Base-by-base conservation (phyloP, 1,140 invertebrate species). In the Pogonomyrmex californicus region DNA sequence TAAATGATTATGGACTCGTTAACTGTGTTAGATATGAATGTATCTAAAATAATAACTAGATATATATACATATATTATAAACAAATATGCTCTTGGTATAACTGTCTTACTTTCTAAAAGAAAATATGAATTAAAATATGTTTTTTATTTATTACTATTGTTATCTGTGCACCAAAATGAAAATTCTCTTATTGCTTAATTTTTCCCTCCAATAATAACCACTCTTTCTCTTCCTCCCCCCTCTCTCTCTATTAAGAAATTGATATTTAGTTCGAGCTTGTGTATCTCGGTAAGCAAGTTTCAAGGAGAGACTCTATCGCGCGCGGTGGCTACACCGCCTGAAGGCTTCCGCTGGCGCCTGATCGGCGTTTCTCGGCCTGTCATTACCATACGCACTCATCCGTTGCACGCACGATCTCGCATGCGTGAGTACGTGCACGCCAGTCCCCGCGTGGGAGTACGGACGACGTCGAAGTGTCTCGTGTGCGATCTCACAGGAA, bases 321-420 rank as follows among this genome's bases (percentile, higher is more conserved):
- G 90, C 88, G 65, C 92, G 91, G 90, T 93, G 91, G 93, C 88
- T 82, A 54, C 30, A 90, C 87, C 88, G 92, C 91, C 85, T 79
- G 86, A 71, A 90, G 92, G 91, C 88, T 90, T 92, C 71, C 88
- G 90, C 92, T 92, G 93, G 93, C 93, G 93, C 92, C 93, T 91
- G 87, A 87, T 85, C 93, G 92, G 91, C 92, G 88, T 93, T 93
- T 92, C 90, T 92, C 91, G 90, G 92, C 91, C 93, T 93, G 93
- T 93, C 92, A 93, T 93, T 93, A 93, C 88, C 92, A 93, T 91
- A 91, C 92, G 93, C 93, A 92, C 92, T 93, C 93, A 92, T 93
- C 92, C 92, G 90, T 92, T 93, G 92, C 93, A 92, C 92, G 92
- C 92, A 92, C 92, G 85, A 87, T 65, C 87, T 86, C 89, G 86